phyloP scores from a whole-genome alignment of 2,888 invertebrate species.

The Xanthorhoe designata region DNA sequence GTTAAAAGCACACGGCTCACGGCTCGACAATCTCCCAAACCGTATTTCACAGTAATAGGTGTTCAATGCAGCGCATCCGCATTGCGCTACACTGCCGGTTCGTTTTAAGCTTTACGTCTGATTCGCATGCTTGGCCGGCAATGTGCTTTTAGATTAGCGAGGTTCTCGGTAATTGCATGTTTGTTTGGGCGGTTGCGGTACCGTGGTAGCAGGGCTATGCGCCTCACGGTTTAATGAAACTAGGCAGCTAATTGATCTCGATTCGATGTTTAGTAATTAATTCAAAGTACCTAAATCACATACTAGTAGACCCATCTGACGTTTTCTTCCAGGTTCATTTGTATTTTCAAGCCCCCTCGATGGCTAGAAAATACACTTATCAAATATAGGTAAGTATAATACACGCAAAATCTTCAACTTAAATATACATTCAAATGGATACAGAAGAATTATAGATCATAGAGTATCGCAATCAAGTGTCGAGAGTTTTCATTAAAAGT shows the following conservation, averaged over 20 bases:
- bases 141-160: constrained; percentile 36
- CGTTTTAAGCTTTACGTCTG: constrained; percentile 17
- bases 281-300: too few species aligned
- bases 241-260: neutral
- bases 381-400: too few species aligned
- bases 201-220: constrained; percentile 4
- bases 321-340: too few species aligned
- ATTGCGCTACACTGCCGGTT: constrained; percentile 38
- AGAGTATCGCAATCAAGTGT: too few species aligned
- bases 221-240: neutral
- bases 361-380: too few species aligned
- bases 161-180: constrained; percentile 24
- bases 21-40: neutral
- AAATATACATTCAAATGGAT: too few species aligned
- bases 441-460: too few species aligned
- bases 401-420: too few species aligned
- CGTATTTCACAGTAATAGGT: constrained; percentile 36
- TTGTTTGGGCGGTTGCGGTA: constrained; percentile 11
- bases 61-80: constrained; percentile 43
- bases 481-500: too few species aligned
- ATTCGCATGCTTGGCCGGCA: constrained; percentile 31
- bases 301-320: too few species aligned
- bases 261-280: neutral
- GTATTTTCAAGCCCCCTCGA: too few species aligned
- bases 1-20: neutral